Percentiles rank a stretch among this genome's conserved stretches.
phyloP scores from a whole-genome alignment of 2,888 invertebrate genomes.

The Keiferia lycopersicella region DNA sequence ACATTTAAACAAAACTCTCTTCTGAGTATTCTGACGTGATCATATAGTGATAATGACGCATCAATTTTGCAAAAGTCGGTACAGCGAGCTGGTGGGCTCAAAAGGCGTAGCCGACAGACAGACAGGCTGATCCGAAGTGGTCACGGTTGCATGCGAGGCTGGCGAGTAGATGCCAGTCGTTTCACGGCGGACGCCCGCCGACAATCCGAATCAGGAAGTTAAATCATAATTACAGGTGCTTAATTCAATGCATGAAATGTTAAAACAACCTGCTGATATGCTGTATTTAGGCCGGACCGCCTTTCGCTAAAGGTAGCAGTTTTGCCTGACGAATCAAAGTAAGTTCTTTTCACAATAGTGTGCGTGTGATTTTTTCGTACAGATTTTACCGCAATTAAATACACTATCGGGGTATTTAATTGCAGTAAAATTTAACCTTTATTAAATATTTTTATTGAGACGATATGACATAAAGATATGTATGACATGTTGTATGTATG shows the following conservation, averaged over 20 bases:
- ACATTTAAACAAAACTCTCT: background rate
- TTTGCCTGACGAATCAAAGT: background rate
- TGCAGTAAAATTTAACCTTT: too few species aligned
- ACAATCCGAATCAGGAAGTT: constrained; percentile 25
- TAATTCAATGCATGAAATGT: constrained; percentile 16
- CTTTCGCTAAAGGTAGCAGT: background rate
- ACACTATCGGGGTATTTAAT: too few species aligned
- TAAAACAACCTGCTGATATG: constrained; percentile 10
- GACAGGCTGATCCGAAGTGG: constrained; percentile 40
- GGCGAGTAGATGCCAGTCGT: constrained; percentile 17
- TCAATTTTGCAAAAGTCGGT: background rate
- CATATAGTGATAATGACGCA: background rate
- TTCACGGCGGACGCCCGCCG: constrained; percentile 28
- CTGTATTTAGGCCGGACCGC: background rate
- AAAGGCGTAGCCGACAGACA: constrained; percentile 45
- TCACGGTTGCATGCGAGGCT: constrained; percentile 42
- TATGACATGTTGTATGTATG: too few species aligned
- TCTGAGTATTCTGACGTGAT: background rate
- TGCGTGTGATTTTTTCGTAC: too few species aligned
- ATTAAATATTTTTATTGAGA: too few species aligned
- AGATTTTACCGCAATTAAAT: too few species aligned
- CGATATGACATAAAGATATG: background rate
- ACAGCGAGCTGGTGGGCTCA: constrained; percentile 33
- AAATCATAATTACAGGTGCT: constrained; percentile 18
- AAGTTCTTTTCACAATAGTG: background rate